A percentile compares a stretch with the other conserved stretches of the same genome.
Conservation (phyloP, 2,113 vertebrate species). For the Psittacula cyanocephala region DNA sequence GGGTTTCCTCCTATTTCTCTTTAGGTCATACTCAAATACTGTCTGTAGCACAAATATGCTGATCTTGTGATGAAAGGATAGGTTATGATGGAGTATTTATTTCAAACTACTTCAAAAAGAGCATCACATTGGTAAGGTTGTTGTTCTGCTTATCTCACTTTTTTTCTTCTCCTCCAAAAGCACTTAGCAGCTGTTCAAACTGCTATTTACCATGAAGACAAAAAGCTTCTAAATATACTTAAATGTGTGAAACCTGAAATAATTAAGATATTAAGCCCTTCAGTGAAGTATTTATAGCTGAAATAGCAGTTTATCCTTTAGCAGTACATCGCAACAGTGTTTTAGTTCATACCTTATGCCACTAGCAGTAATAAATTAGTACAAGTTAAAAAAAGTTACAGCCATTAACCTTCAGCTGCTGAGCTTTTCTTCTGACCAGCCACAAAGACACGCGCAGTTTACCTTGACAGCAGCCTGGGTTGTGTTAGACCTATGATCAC, state of each 20-base stretch:
- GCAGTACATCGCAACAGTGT: neutral
- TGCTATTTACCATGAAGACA: neutral
- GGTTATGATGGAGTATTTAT: neutral
- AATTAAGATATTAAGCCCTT: neutral
- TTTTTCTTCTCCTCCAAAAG: neutral
- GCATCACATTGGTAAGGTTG: neutral
- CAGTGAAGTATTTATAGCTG: neutral
- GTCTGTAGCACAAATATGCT: neutral
- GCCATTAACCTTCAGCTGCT: neutral
- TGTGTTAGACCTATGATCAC: neutral
- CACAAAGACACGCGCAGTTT: neutral
- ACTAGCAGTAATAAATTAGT: neutral
- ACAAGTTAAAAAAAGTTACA: neutral
- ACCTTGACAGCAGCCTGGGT: neutral
- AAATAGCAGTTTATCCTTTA: neutral
- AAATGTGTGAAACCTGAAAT: neutral
- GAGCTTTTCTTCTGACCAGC: neutral
- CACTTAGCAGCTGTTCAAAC: neutral
- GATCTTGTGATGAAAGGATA: neutral
- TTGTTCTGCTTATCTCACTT: neutral
- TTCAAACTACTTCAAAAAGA: neutral
- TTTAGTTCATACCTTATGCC: neutral
- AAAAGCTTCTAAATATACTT: neutral
- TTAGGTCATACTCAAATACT: neutral
- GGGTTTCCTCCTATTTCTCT: neutral